Evolutionary conservation across 2,888 invertebrate species (phyloP), one percentile per base, ranked within the genome.

Genomic region (Microctonus hyperodae): DNA sequence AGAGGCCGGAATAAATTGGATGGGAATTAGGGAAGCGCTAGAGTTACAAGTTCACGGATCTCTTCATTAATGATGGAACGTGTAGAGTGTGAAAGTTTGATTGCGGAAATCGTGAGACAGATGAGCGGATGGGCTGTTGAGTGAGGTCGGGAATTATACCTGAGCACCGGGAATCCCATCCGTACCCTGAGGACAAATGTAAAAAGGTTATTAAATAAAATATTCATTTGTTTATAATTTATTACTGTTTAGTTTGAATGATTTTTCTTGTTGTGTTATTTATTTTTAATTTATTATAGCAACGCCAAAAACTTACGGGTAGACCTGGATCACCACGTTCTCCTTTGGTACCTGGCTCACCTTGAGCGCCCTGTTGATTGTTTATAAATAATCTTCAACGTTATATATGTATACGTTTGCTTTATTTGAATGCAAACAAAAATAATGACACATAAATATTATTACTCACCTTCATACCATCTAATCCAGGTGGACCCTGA

Each of bases 151-250:
- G 67, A 65, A 63, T 67, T 63, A 86, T 88, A 93, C 93, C 92
- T 95, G 94, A 87, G 91, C 90, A 82, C 95, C 95, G 79, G 95
- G 95, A 83, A 96, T 96, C 81, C 95, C 95, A 85, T 96, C 95
- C 71, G 95, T 96, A 79, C 95, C 96, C 95, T 95, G 89, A 83
- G 78, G 74, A 78, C 76, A 75, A 69, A 76, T 72, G 68, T 66
- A 71, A 64, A 64, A 70, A 48, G 11, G 16, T n/a, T 23, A 67
- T 67, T 63, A 56, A 22, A 57, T 53, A 62, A 58, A 10, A 16
- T 6, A 20, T 2, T 22, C 16, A n/a, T 31, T 61, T 28, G 48
- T 20, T 23, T 4, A n/a, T n/a, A n/a, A n/a, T n/a, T n/a, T n/a
- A n/a, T n/a, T n/a, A 28, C 25, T 65, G 48, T 59, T 70, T 22